Percentiles rank a stretch among this genome's conserved stretches.
phyloP scores from a whole-genome alignment of 2,888 invertebrate species.

The Orthonevra nobilis region DNA sequence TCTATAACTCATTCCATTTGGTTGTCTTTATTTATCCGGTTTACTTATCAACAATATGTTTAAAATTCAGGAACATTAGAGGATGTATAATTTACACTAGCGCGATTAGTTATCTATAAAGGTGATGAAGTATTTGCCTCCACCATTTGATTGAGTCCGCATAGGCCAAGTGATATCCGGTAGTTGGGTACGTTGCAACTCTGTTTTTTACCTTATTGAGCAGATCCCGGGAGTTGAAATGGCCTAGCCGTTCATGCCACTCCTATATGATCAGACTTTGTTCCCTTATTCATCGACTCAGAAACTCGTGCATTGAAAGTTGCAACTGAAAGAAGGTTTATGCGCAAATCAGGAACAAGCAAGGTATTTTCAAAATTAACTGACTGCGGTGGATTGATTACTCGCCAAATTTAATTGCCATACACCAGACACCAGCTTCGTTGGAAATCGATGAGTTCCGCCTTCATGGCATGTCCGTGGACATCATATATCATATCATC shows the following conservation, averaged over 20 bases:
- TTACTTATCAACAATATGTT: no score
- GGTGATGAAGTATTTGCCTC: constrained; percentile 23
- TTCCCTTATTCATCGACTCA: no score
- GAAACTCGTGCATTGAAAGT: not conserved
- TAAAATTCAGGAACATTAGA: not conserved
- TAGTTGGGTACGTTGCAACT: constrained; percentile 2
- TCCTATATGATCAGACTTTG: no score
- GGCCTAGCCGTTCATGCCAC: no score
- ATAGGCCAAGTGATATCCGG: constrained; percentile 3
- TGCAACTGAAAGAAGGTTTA: constrained; percentile 14
- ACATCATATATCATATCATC: not conserved
- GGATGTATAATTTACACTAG: constrained; percentile 18
- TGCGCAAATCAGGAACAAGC: constrained; percentile 3
- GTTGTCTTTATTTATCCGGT: constrained; percentile 36
- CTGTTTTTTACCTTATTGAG: constrained; percentile 1
- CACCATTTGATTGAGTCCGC: constrained; percentile 20
- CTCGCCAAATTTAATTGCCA: constrained; percentile 2
- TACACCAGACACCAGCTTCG: constrained; percentile 4
- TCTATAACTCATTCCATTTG: constrained; percentile 9
- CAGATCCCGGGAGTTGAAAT: constrained; percentile 10
- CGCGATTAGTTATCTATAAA: constrained; percentile 32
- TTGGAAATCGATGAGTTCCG: not conserved
- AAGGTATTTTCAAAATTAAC: constrained; percentile 16
- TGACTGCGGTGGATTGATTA: constrained; percentile 5
- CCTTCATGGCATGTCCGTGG: not conserved